Percentiles rank a stretch among this genome's conserved stretches.
These are phyloP conservation scores for Gerris lacustris DNA, from an alignment of 2,888 invertebrate species.

Conservation along the genomic window DNA sequence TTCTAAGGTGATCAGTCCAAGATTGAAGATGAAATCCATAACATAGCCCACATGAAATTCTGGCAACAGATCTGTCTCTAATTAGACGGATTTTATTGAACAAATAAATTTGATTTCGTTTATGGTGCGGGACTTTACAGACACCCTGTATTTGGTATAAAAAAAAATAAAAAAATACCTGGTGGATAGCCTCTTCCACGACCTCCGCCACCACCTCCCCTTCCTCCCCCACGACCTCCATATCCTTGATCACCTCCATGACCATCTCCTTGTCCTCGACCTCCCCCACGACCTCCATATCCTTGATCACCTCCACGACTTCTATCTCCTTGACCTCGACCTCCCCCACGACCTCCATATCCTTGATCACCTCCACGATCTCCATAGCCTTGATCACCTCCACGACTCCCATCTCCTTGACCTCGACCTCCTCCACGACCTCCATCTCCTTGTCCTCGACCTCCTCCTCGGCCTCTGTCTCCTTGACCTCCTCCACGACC, in stretches of 20 bases:
- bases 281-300: neutral
- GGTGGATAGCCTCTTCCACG: neutral
- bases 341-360: neutral
- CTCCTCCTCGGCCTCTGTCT: neutral
- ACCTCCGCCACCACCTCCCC: neutral
- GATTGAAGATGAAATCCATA: too few relatives aligned
- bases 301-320: neutral
- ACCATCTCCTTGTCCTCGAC: neutral
- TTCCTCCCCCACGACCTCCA: neutral
- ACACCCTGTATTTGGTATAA: too few relatives aligned
- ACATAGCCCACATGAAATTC: too few relatives aligned
- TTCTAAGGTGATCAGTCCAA: too few relatives aligned
- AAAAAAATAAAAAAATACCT: neutral
- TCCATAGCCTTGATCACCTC: neutral
- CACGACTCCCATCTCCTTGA: neutral
- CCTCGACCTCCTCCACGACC: neutral
- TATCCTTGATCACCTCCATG: neutral
- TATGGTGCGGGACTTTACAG: too few relatives aligned
- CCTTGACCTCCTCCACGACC: neutral
- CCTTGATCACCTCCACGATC: neutral
- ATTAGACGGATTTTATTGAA: too few relatives aligned
- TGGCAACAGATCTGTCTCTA: too few relatives aligned
- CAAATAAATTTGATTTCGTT: too few relatives aligned
- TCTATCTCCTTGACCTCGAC: neutral
- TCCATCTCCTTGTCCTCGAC: neutral